Conservation (phyloP, 2,113 vertebrate species). For the Mesocricetus auratus region DNA sequence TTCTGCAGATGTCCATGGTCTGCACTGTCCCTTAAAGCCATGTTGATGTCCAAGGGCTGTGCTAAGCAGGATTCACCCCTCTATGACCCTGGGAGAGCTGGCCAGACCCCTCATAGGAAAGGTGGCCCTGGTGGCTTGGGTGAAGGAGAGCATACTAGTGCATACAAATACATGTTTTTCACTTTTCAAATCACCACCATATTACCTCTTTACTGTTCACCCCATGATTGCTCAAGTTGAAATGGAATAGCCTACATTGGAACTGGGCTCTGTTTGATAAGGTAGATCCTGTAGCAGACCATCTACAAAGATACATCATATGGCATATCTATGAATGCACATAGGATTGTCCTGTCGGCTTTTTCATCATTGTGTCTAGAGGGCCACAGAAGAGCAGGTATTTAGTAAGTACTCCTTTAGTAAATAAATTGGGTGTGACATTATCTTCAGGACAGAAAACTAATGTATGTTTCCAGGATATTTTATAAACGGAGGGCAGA, state of each 20-base stretch:
- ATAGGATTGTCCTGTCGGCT: not conserved
- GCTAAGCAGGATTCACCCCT: no score
- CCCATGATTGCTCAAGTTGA: no score
- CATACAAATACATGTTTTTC: not conserved
- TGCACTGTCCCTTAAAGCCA: no score
- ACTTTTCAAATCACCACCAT: not conserved
- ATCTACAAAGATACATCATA: not conserved
- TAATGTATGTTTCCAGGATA: not conserved
- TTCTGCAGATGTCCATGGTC: no score
- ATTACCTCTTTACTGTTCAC: not conserved
- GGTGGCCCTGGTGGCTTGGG: no score
- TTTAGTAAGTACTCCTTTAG: not conserved
- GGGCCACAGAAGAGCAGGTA: not conserved
- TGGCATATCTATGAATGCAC: not conserved
- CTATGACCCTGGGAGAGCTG: no score
- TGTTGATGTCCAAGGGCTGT: no score
- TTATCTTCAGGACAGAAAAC: not conserved
- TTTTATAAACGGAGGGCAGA: not conserved
- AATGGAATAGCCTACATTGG: not conserved
- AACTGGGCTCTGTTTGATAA: not conserved
- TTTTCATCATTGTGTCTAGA: not conserved
- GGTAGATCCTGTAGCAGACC: not conserved
- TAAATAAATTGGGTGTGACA: not conserved
- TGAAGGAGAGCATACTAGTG: not conserved
- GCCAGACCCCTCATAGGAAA: no score